Base-by-base conservation (phyloP, 2,113 vertebrate species). In the Trogon melanurus region DNA sequence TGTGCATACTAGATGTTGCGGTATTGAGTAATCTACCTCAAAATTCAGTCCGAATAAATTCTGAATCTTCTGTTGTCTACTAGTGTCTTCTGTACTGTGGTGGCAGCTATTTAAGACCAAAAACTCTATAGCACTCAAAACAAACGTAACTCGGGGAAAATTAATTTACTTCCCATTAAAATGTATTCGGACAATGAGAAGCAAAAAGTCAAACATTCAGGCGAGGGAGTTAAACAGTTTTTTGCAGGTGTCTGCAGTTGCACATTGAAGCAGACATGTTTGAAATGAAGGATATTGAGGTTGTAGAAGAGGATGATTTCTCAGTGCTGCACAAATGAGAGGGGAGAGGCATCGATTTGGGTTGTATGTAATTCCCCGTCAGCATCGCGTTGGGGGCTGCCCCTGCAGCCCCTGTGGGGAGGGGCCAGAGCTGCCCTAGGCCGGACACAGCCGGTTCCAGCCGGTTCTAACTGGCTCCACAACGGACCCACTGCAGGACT, bases 401-500 rank as follows among this genome's bases (percentile, higher is more conserved):
- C 9, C 15, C 23, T 25, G 29, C 47, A 3, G 50, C 23, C 23
- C 36, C 45, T 21, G 5, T n/a, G 47, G 15, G 47, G 48, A 54
- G 56, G 17, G 38, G 16, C 48, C 0, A 1, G 41, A 41, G 44
- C 88, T 51, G 57, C 48, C 22, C 41, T 0, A 1, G 2, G 30
- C 74, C 0, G 1, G 4, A 4, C 29, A 13, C 23, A 30, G 20
- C 34, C 3, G 3, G 27, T 29, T 57, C 14, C 44, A 32, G 21
- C 32, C 0, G 13, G 41, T 41, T 41, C 41, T 41, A 41, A 41
- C 41, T 13, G 1, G 9, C 6, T 38, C 65, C 22, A 6, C 36
- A 41, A 4, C 0, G 0, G 11, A 14, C 14, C 32, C 12, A 3
- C 34, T 14, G 15, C 51, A 10, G 45, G 29, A 13, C 22, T 30